Base-by-base conservation (phyloP, 1,140 invertebrate genomes). In the Neodiprion pinetum region DNA sequence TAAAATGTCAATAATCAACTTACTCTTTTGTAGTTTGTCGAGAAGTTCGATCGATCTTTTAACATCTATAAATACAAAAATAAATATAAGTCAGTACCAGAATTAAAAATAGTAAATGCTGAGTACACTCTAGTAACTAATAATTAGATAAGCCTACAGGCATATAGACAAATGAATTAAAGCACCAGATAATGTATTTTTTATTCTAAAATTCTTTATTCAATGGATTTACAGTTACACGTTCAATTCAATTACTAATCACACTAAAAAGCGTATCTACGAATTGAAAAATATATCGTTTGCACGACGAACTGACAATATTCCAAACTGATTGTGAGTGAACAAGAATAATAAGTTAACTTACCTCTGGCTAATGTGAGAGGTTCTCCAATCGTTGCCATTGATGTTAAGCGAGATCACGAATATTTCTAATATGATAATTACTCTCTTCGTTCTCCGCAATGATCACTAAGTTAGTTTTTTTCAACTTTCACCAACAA, bases 21-120 rank as follows among this genome's bases (percentile, higher is more conserved):
- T 88, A 92, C 93, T 93, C 90, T 97, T 96, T 85, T 99, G 97
- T 2, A 99, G 90, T 88, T 97, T 97, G 85, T 99, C 97, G 67
- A 99, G 87, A 28, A 99, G 89, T 87, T 99, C 97, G 79, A 99
- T 94, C 7, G 97, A 97, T 86, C 97, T 90, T 89, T 97, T 97
- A 67, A 99, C 95, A 91, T 99, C 98, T 96, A 84, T 40, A 40
- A 91, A 90, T 80, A 48, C 72, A 72, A 67, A 50, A 72, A 67
- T 12, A 65, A 49, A 74, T 23, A 68, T 48, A 69, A 73, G 65
- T 65, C 47, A n/a, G 14, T 3, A 40, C 49, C 28, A 77, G 47
- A 28, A 17, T 9, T 1, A 71, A 61, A 47, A 53, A 68, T 50
- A 71, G n/a, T 11, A 48, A 28, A 1, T 72, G 23, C 3, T 70